phyloP scores from a whole-genome alignment of 2,113 vertebrate genomes.

The Xiphias gladius region DNA sequence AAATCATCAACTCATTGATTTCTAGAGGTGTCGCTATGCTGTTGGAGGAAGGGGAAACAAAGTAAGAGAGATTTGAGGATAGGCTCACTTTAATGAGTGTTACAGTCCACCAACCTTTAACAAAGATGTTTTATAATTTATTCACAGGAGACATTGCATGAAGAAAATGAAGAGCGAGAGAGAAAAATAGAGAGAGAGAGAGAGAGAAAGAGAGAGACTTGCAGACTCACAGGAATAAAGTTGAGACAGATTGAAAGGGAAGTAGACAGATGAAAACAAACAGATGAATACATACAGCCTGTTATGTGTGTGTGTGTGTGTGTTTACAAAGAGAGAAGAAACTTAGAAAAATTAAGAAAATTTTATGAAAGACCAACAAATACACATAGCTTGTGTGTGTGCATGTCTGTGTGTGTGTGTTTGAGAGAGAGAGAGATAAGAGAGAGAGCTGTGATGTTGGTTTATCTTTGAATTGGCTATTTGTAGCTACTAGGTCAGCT shows the following conservation, averaged over 20 bases:
- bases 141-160: conserved; percentile 27
- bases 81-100: conserved; percentile 20
- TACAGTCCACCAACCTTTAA: conserved; percentile 20
- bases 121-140: conserved; percentile 46
- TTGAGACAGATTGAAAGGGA: conserved; percentile 11
- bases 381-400: background rate
- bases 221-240: conserved; percentile 2
- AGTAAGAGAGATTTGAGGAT: conserved; percentile 18
- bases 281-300: background rate
- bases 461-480: conserved; percentile 52
- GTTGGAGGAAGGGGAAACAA: conserved; percentile 8
- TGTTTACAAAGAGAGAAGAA: background rate
- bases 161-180: background rate
- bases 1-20: background rate
- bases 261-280: conserved; percentile 17
- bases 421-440: background rate
- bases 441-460: conserved; percentile 18
- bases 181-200: conserved; percentile 6
- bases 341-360: background rate
- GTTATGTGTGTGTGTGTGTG: background rate
- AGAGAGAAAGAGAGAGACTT: conserved; percentile 13
- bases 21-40: conserved; percentile 13
- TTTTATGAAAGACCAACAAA: background rate
- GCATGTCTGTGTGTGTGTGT: background rate
- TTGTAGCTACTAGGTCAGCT: conserved; percentile 59